A percentile compares a stretch with the other conserved stretches of the same genome.
Conservation (phyloP, 2,113 vertebrate genomes). For the Syrrhaptes paradoxus region DNA sequence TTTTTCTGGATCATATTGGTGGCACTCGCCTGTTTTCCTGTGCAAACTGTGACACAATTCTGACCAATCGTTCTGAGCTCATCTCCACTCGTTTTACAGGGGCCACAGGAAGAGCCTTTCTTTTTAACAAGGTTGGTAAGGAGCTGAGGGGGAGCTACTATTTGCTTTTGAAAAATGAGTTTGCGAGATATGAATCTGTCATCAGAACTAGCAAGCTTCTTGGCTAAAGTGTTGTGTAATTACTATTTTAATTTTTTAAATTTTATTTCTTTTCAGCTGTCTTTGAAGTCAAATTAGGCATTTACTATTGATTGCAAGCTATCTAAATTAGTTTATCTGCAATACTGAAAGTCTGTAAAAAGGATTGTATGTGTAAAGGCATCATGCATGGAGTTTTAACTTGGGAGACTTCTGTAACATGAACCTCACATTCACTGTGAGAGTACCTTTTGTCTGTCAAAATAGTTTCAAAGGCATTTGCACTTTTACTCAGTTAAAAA, state of each 20-base stretch:
- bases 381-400: background rate
- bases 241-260: background rate
- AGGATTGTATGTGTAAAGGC: background rate
- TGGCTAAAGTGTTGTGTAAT: background rate
- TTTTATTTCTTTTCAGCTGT: background rate
- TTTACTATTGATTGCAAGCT: background rate
- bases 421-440: background rate
- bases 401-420: background rate
- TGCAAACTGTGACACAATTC: conserved; percentile 96
- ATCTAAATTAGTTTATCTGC: background rate
- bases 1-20: conserved; percentile 97
- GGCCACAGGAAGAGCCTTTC: conserved; percentile 94
- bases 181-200: background rate
- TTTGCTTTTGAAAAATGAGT: background rate
- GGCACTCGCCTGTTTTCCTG: conserved; percentile 98
- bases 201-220: background rate
- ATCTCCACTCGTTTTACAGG: conserved; percentile 98
- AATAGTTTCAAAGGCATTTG: background rate
- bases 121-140: conserved; percentile 94
- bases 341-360: background rate
- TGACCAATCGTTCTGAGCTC: conserved; percentile 96
- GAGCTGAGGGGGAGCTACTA: background rate
- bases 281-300: background rate
- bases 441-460: background rate
- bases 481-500: background rate